Evolutionary conservation across 2,888 invertebrate species (phyloP).

Genomic region (Conchocele bisecta): DNA sequence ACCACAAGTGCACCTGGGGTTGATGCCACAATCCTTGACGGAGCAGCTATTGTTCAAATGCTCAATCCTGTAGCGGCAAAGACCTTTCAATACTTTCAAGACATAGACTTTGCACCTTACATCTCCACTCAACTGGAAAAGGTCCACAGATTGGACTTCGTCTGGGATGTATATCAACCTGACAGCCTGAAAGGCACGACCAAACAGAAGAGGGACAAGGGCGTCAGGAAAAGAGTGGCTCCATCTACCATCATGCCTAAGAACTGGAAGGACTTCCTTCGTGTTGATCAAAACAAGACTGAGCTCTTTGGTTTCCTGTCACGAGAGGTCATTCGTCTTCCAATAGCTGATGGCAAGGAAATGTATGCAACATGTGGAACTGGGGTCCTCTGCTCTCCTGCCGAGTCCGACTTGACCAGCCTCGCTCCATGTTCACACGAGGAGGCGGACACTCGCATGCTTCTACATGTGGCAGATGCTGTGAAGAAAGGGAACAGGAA

Average conservation of each 20-base stretch:
- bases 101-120: neutral
- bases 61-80: neutral
- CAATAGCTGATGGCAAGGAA: too few relatives aligned
- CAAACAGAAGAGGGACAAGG: slow-evolving; percentile 43
- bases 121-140: slow-evolving; percentile 27
- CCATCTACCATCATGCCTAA: slow-evolving; percentile 1
- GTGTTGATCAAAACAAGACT: slow-evolving; percentile 43
- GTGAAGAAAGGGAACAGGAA: slow-evolving; percentile 1
- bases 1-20: neutral
- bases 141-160: slow-evolving; percentile 43
- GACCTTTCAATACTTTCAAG: neutral
- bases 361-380: too few relatives aligned
- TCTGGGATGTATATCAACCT: slow-evolving; percentile 45
- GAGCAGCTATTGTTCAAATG: neutral
- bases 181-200: slow-evolving; percentile 41
- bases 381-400: too few relatives aligned
- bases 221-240: slow-evolving; percentile 25
- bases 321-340: neutral
- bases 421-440: slow-evolving; percentile 42
- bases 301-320: slow-evolving; percentile 40
- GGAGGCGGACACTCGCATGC: slow-evolving; percentile 40
- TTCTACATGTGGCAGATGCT: slow-evolving; percentile 31
- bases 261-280: slow-evolving; percentile 40
- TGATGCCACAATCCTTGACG: neutral
- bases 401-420: too few relatives aligned